phyloP scores from a whole-genome alignment of 1,140 invertebrate species.

The Gyrodactylus salaris region DNA sequence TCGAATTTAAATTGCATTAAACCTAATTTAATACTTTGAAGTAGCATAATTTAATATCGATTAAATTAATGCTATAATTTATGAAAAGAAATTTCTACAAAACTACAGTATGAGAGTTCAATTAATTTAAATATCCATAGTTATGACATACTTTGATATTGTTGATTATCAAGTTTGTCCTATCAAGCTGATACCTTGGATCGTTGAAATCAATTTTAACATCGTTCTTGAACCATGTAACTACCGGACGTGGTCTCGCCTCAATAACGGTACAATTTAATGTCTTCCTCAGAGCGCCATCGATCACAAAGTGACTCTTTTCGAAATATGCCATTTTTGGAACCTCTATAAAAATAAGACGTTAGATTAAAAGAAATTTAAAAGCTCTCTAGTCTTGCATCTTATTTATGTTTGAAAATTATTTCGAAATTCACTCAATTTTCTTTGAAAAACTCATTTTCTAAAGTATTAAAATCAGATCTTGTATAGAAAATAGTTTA shows the following conservation, averaged over 20 bases:
- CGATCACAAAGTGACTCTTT: neutral
- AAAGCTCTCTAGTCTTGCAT: no score
- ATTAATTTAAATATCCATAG: no score
- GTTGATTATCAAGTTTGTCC: neutral
- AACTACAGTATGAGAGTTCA: no score
- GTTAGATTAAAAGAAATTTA: neutral
- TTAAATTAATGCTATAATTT: no score
- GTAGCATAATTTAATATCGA: no score
- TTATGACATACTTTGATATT: no score
- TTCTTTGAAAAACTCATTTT: no score
- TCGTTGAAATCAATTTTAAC: neutral
- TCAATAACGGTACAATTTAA: neutral
- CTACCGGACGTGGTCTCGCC: neutral
- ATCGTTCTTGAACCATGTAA: neutral
- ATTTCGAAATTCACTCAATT: no score
- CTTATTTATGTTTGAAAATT: no score
- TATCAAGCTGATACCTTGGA: neutral
- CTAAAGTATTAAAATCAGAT: no score
- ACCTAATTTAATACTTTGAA: neutral
- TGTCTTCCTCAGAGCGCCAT: neutral
- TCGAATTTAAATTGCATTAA: neutral
- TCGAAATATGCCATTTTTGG: neutral
- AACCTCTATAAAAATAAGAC: neutral
- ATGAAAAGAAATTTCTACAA: no score
- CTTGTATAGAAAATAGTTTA: no score